Conservation (phyloP, 2,797 vertebrate genomes). For the Anabacerthia variegaticeps region DNA sequence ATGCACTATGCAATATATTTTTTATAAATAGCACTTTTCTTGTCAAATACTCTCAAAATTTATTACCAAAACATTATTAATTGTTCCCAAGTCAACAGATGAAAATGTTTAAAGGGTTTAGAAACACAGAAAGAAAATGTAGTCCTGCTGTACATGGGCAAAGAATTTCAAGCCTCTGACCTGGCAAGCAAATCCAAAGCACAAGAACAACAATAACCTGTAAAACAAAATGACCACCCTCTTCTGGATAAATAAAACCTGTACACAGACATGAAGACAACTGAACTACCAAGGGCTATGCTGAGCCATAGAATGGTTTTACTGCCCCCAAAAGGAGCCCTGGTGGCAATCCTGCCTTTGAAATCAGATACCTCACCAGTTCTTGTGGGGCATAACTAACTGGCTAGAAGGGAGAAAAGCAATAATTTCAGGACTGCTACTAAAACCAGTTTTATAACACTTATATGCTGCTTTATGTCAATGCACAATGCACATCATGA, state of each 20-base stretch:
- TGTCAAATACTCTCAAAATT: not conserved
- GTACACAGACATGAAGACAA: not conserved
- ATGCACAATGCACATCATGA: not conserved
- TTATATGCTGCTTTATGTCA: not conserved
- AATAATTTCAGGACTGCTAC: not conserved
- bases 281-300: not conserved
- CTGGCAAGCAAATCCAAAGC: not conserved
- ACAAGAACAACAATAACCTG: not conserved
- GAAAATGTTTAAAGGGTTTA: not conserved
- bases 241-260: not conserved
- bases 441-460: not conserved
- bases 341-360: not conserved
- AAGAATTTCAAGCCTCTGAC: conserved; percentile 6
- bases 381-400: not conserved
- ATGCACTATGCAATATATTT: not conserved
- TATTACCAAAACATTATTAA: not conserved
- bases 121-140: not conserved
- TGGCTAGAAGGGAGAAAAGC: not conserved
- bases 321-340: not conserved
- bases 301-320: not conserved
- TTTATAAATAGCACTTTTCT: not conserved
- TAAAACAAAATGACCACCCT: not conserved
- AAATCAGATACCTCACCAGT: not conserved
- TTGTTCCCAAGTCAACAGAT: not conserved
- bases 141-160: not conserved